phyloP scores from a whole-genome alignment of 2,888 invertebrate species.

The Hartigia nigra region DNA sequence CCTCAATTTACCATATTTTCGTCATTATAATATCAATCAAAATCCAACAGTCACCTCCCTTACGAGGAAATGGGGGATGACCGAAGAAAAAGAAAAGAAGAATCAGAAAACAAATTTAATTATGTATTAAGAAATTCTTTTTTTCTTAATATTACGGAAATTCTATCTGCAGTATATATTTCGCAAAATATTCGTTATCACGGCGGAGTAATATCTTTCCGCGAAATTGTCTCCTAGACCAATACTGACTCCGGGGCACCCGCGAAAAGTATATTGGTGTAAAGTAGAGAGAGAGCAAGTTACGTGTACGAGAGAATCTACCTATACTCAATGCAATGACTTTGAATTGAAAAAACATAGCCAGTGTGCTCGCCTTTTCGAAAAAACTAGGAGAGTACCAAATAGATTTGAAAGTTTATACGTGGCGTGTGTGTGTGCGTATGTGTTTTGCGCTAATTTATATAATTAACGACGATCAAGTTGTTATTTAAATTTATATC shows the following conservation, averaged over 20 bases:
- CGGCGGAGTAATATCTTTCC: background rate
- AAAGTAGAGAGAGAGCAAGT: conserved; percentile 24
- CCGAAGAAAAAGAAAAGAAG: background rate
- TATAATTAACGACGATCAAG: background rate
- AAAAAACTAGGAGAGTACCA: conserved; percentile 56
- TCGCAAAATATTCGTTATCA: background rate
- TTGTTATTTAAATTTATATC: background rate
- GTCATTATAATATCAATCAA: background rate
- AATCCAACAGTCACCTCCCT: background rate
- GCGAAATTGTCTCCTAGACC: conserved; percentile 34
- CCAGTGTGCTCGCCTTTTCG: conserved; percentile 56
- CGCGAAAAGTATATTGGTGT: conserved; percentile 13
- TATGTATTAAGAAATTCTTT: background rate
- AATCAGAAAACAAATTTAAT: background rate
- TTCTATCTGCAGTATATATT: background rate
- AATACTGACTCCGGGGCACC: conserved; percentile 23
- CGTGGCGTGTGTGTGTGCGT: conserved; percentile 27
- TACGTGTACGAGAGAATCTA: conserved; percentile 32
- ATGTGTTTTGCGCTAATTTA: conserved; percentile 22
- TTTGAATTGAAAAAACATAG: conserved; percentile 63
- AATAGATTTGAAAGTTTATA: conserved; percentile 60
- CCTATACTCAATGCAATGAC: conserved; percentile 58
- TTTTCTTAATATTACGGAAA: background rate
- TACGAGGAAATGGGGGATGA: background rate
- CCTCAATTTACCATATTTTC: background rate